Evolutionary conservation across 2,113 vertebrate species (phyloP).

Genomic region (Acanthochromis polyacanthus): DNA sequence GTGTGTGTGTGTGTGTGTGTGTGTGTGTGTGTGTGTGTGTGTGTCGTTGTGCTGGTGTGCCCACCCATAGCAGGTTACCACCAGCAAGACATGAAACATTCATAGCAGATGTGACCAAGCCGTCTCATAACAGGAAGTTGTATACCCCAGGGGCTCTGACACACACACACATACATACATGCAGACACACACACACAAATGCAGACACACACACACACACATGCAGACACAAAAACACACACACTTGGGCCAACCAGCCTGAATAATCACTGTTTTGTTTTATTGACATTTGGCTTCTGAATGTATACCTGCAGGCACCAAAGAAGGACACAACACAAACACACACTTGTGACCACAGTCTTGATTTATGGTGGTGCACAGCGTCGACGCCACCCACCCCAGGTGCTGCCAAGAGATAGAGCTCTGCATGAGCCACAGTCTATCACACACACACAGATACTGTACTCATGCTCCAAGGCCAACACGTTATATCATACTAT

Average conservation of each 20-base stretch:
- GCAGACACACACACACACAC: neutral
- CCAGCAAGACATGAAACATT: conserved; percentile 92
- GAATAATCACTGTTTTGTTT: conserved; percentile 88
- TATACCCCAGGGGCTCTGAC: conserved; percentile 56
- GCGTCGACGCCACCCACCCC: conserved; percentile 59
- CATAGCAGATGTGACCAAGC: conserved; percentile 88
- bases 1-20: too few relatives aligned
- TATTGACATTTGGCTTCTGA: conserved; percentile 78
- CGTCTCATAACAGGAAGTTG: conserved; percentile 83
- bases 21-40: conserved; percentile 11
- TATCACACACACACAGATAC: conserved; percentile 25
- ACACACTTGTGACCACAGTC: conserved; percentile 56
- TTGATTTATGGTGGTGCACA: conserved; percentile 71
- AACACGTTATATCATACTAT: conserved; percentile 56
- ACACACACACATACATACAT: conserved; percentile 28
- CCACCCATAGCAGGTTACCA: conserved; percentile 84
- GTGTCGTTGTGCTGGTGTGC: conserved; percentile 6
- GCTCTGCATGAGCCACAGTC: conserved; percentile 52
- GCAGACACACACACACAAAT: neutral
- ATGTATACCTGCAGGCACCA: conserved; percentile 62
- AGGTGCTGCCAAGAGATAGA: conserved; percentile 73
- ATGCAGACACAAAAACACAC: conserved; percentile 11
- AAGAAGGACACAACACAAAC: conserved; percentile 58
- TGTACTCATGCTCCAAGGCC: conserved; percentile 30
- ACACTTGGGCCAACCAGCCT: conserved; percentile 75